Conservation (phyloP, 2,113 vertebrate genomes). For the Cavia aperea region DNA sequence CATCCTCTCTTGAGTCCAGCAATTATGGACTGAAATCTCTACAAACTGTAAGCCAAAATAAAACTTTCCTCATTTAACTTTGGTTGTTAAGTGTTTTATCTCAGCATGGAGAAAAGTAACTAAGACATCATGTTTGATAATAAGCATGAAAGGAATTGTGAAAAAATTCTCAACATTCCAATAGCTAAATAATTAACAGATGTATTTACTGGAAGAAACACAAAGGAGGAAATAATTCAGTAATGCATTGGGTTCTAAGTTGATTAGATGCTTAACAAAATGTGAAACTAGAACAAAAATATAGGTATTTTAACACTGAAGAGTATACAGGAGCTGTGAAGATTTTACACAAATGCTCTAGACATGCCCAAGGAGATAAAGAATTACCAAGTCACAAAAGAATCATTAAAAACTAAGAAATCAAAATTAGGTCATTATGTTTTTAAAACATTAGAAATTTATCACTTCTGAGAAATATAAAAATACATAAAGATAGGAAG, state of each 20-base stretch:
- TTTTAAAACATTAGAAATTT: background rate
- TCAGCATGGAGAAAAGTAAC: background rate
- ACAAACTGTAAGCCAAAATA: background rate
- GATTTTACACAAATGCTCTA: background rate
- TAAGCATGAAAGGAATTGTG: background rate
- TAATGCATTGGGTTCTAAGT: background rate
- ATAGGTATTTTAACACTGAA: background rate
- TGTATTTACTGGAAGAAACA: background rate
- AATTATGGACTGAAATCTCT: background rate
- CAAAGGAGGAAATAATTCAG: background rate
- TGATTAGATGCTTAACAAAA: background rate
- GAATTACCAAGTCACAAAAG: background rate
- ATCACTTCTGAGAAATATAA: background rate
- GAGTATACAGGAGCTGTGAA: background rate
- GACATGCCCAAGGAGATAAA: background rate
- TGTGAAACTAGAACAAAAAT: background rate
- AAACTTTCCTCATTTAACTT: background rate
- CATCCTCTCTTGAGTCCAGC: background rate
- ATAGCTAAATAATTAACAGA: background rate
- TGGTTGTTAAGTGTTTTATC: background rate
- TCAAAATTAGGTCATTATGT: background rate
- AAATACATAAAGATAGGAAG: background rate
- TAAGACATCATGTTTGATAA: background rate
- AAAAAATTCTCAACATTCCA: background rate
- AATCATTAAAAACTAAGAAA: fast-evolving